Base-by-base conservation (phyloP, 1,140 invertebrate genomes). In the Bilobella aurantiaca region DNA sequence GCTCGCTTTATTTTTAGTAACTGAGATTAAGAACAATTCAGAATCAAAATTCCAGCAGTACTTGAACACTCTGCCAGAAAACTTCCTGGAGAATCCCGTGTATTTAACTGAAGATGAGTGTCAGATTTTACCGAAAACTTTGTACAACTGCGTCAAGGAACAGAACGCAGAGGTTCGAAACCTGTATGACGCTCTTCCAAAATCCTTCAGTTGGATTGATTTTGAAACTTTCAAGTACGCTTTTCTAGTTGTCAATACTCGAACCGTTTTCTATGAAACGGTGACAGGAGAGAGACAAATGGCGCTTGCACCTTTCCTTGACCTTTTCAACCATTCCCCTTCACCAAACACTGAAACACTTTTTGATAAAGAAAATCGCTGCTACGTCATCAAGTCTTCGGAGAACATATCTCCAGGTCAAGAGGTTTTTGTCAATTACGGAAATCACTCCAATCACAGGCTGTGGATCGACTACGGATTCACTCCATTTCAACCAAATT, bases 361-460 rank as follows among this genome's bases (percentile, higher is more conserved):
- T 12, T 82, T 82, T 30, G 76, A 79, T 58, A 73, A 83, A 46
- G 75, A 80, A 65, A 74, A 75, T 69, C 75, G 79, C 62, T 76
- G 78, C 32, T 86, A 84, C 77, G 76, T 81, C 68, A 84, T 87
- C 66, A 73, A 73, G 64, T 81, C 83, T 1, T 68, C 75, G 31
- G 75, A 70, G 32, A 64, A 73, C 2, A 82, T 82, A 64, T 69
- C 76, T 27, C 78, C 79, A 67, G 79, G 81, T 69, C 76, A 82
- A 18, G 84, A 90, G 78, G 80, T 88, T 62, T 89, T 87, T 73
- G 89, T 91, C 53, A 87, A 82, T 67, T 91, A 91, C 75, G 88
- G 88, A 1, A 74, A 81, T 12, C 83, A 89, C 74, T 78, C 82
- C 62, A 90, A 86, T 77, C 69, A 79, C 0, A 84, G 84, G 70